Base-by-base conservation (phyloP, 2,113 vertebrate genomes). In the Pica pica region DNA sequence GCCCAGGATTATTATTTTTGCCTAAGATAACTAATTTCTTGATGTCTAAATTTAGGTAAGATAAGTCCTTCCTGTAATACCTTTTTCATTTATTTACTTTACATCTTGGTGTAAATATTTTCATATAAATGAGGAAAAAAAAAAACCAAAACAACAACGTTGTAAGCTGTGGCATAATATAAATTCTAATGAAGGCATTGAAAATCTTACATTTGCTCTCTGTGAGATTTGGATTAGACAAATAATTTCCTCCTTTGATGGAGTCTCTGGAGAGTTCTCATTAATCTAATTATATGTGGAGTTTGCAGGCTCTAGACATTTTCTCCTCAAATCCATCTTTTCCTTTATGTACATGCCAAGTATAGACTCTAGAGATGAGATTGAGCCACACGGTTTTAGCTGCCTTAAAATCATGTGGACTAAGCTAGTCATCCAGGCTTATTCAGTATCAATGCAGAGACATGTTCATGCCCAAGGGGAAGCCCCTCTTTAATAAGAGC, bases 61-160 rank as follows among this genome's bases (percentile, higher is more conserved):
- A 95, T 55, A 93, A 93, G 90, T 80, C 7, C 55, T 63, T 31
- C 41, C 35, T 49, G 17, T 59, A 90, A 91, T 76, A 7, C 9
- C 4, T 69, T 95, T 87, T 82, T 85, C 27, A 90, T 90, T 94
- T 89, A 52, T 89, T 97, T 95, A 24, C 19, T 90, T 90, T 82
- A 59, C 22, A 56, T 53, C 77, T 73, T 20, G 12, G 33, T 44
- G 42, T 56, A 92, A 95, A 86, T 12, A 59, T 83, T 65, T 91
- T 85, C 33, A 74, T 63, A 50, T 5, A 73, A 77, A 91, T 74
- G 8, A 90, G 21, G 0, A 60, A 68, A 78, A 52, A 63, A 23
- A 64, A 73, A 89, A 61, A 39, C 5, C 23, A 24, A 24, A 24
- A 8, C 11, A 39, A 39, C 39, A 26, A 3, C 12, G 56, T n/a